Base-by-base conservation (phyloP, 2,888 invertebrate species). In the Agriopis leucophaearia region DNA sequence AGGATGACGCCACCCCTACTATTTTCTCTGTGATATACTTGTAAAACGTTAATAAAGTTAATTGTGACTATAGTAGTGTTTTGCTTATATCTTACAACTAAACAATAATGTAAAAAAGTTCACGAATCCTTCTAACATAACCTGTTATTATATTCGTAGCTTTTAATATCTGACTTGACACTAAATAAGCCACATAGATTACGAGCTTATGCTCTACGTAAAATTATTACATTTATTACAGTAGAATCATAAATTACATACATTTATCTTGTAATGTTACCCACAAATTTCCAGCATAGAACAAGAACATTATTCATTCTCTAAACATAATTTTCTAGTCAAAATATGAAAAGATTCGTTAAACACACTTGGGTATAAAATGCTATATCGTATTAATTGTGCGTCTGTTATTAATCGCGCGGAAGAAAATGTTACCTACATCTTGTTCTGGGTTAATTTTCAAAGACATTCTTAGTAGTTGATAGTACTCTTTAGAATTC, bases 231-330 rank as follows among this genome's bases (percentile, higher is more conserved):
- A 36, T 36, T n/a, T 51, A 15, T 51, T n/a, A 36, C 35, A 27
- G 36, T 36, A 36, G n/a, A 35, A 51, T 51, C 8, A 35, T 51
- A 36, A 51, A 51, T 51, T 51, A 51, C 36, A 35, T 15, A 35
- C 51, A 50, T 51, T 51, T n/a, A 6, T 51, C 51, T 4, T 51
- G n/a, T 51, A 51, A 35, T 36, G n/a, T 51, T n/a, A 36, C 48
- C 18, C 35, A 51, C 36, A 51, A 51, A 51, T 51, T 51, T n/a
- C n/a, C 8, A 36, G 50, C 10, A n/a, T n/a, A 51, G n/a, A 10
- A n/a, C 5, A n/a, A 5, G 10, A 15, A 8, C n/a, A 6, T 51
- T n/a, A 51, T 51, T 51, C 51, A 51, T 51, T 51, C 51, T 36
- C 36, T 8, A n/a, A 36, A 51, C n/a, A 51, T n/a, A 35, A 51